Conservation (phyloP, 1,140 invertebrate species). For the Pseudomyrmex pallidus region DNA sequence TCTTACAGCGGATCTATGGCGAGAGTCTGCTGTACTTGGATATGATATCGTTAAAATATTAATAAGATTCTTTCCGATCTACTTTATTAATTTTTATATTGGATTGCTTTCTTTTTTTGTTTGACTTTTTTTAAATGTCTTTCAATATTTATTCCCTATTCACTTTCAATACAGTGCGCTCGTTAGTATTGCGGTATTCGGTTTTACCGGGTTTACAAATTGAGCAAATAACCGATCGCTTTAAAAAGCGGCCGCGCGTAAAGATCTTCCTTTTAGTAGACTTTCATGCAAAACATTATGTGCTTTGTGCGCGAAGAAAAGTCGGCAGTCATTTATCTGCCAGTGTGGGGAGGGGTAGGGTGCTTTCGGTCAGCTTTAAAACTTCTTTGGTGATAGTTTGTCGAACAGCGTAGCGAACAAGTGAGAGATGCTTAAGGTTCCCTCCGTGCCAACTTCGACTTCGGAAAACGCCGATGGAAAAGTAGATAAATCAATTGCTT, state of each 20-base stretch:
- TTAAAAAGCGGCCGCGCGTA: conserved; percentile 14
- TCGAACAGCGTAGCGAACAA: conserved; percentile 67
- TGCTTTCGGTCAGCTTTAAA: conserved; percentile 73
- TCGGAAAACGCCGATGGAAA: conserved; percentile 28
- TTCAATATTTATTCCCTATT: background rate
- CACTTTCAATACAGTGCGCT: background rate
- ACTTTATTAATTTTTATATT: background rate
- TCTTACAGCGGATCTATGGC: no score
- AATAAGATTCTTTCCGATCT: background rate
- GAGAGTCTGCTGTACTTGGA: no score
- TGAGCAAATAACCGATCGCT: conserved; percentile 24
- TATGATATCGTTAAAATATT: no score
- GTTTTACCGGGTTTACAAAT: conserved; percentile 7
- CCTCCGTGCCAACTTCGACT: conserved; percentile 45
- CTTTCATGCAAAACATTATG: conserved; percentile 60
- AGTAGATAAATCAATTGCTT: conserved; percentile 66
- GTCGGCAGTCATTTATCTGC: conserved; percentile 66
- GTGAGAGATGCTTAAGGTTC: conserved; percentile 57
- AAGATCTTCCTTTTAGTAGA: conserved; percentile 13
- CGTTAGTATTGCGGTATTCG: background rate
- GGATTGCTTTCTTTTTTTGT: no score
- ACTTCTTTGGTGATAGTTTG: conserved; percentile 71
- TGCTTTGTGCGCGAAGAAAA: conserved; percentile 55
- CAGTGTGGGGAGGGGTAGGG: conserved; percentile 12
- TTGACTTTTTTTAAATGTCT: no score